Conservation (phyloP, 2,113 vertebrate genomes). For the Ellobius talpinus region DNA sequence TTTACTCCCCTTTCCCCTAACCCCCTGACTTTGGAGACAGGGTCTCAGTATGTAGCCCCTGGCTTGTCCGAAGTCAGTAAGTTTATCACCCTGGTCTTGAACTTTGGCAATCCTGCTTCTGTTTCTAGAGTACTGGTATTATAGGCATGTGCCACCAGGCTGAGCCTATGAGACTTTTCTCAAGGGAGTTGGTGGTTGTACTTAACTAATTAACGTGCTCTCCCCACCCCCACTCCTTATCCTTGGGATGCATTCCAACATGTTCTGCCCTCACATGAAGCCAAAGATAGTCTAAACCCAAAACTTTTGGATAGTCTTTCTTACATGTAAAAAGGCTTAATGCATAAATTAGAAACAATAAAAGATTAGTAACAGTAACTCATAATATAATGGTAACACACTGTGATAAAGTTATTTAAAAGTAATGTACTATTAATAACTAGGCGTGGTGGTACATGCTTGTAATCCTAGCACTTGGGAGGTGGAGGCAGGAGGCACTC, state of each 20-base stretch:
- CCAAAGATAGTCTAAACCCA: not conserved
- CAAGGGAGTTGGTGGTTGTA: not conserved
- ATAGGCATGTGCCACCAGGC: not conserved
- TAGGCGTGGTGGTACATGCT: not conserved
- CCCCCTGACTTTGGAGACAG: not conserved
- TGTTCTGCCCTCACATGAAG: not conserved
- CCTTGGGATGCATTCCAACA: not conserved
- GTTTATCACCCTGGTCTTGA: not conserved
- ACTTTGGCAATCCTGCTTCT: not conserved
- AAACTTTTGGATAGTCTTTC: not conserved
- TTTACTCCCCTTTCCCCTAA: not conserved
- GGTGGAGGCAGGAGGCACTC: not conserved
- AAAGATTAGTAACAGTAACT: not conserved
- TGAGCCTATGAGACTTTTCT: not conserved
- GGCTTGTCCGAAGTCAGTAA: not conserved
- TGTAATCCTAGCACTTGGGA: not conserved
- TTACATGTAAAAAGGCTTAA: not conserved
- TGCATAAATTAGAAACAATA: not conserved
- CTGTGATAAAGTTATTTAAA: not conserved
- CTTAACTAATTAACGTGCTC: not conserved
- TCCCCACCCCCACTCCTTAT: not conserved
- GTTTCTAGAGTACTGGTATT: not conserved
- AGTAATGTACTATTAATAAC: not conserved
- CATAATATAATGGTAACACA: not conserved
- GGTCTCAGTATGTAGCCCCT: not conserved